These are phyloP conservation scores for Tor tambroides DNA, from an alignment of 2,113 vertebrate species.

Conservation along the genomic window DNA sequence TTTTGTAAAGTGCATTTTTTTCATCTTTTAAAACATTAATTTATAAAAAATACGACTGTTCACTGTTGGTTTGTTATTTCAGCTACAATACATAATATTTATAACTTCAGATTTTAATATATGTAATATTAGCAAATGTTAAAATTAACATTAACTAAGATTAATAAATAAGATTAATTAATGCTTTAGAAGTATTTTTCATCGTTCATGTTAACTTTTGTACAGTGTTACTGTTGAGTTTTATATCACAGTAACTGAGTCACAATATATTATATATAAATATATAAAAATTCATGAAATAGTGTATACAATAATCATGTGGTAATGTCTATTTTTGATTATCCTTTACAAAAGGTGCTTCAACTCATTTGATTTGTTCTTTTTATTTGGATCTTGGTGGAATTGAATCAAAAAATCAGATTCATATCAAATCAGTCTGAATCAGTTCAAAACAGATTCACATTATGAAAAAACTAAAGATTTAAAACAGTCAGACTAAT, in stretches of 20 bases:
- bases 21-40: too few species aligned
- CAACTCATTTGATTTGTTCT: not conserved
- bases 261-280: too few species aligned
- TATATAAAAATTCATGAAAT: too few species aligned
- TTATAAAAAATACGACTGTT: too few species aligned
- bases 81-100: not conserved
- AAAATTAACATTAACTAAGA: not conserved
- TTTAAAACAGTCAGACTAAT: not conserved
- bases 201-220: not conserved
- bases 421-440: not conserved
- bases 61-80: not conserved
- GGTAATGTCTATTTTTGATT: not conserved
- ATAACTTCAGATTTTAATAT: not conserved
- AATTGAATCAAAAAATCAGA: not conserved
- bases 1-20: too few species aligned
- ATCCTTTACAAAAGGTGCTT: not conserved
- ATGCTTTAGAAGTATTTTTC: not conserved
- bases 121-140: not conserved
- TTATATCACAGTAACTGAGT: too few species aligned
- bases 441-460: not conserved
- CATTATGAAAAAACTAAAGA: not conserved
- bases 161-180: too few species aligned
- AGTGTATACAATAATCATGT: not conserved
- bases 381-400: not conserved
- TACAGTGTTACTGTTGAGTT: too few species aligned